Conservation (phyloP, 2,797 vertebrate species). For the Paramormyrops hopkinsi region DNA sequence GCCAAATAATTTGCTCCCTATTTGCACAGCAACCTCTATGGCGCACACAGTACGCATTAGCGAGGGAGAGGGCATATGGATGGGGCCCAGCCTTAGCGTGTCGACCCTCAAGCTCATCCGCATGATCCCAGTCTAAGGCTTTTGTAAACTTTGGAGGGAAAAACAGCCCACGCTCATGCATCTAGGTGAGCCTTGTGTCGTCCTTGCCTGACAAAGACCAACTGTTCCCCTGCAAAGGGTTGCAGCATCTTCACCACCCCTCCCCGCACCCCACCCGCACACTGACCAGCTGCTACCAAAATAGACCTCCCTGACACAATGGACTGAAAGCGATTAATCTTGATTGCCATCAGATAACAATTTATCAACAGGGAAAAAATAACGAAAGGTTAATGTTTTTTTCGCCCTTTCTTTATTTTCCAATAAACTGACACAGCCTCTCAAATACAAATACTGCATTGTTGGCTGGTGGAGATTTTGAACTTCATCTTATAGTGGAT, state of each 20-base stretch:
- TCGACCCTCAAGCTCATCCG: neutral
- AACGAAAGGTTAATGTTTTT: neutral
- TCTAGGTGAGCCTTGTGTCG: neutral
- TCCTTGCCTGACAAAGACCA: conserved; percentile 1
- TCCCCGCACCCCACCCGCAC: neutral
- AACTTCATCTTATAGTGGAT: conserved; percentile 5
- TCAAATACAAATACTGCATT: neutral
- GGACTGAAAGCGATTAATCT: neutral
- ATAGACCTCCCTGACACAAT: neutral
- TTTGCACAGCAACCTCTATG: neutral
- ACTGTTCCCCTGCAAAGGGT: neutral
- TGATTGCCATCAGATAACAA: neutral
- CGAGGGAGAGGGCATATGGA: neutral
- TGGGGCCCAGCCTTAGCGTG: neutral
- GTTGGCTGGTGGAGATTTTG: neutral
- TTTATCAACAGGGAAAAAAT: neutral
- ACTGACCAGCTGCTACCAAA: neutral
- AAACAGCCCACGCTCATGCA: conserved; percentile 6
- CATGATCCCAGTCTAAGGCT: neutral
- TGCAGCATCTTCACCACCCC: neutral
- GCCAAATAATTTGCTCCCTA: neutral
- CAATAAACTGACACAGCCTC: neutral
- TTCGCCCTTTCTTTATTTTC: neutral
- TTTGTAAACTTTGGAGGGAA: conserved; percentile 20
- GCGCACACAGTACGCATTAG: neutral